A percentile compares a stretch with the other conserved stretches of the same genome.
Conservation (phyloP, 2,113 vertebrate genomes). For the Thryonomys swinderianus region DNA sequence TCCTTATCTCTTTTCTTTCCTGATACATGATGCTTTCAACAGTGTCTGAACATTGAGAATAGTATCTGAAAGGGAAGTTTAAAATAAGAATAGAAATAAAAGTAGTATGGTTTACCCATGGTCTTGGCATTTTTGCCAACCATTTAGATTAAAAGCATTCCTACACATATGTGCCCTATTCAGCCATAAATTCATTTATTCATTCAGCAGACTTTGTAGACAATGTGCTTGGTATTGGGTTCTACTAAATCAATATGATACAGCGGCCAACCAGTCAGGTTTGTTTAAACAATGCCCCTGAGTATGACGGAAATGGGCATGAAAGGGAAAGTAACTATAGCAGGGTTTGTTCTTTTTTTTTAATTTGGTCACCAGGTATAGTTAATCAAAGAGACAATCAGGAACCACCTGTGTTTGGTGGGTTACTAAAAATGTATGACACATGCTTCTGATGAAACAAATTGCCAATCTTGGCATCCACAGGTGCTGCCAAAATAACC, state of each 20-base stretch:
- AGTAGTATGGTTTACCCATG: not conserved
- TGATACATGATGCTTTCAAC: conserved; percentile 50
- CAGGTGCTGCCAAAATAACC: conserved; percentile 7
- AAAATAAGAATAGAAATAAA: conserved; percentile 55
- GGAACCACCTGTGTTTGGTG: not conserved
- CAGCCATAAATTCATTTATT: not conserved
- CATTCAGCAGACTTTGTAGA: not conserved
- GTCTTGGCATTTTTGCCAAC: not conserved
- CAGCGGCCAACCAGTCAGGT: not conserved
- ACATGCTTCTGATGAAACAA: conserved; percentile 44
- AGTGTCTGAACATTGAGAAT: conserved; percentile 54
- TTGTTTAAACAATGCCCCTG: not conserved
- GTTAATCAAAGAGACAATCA: not conserved
- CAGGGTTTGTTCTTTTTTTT: not conserved
- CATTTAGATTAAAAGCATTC: not conserved
- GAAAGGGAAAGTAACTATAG: not conserved
- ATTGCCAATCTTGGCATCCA: not conserved
- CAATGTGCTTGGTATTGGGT: not conserved
- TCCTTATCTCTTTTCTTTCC: conserved; percentile 64
- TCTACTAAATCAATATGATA: not conserved
- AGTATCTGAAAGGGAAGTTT: not conserved
- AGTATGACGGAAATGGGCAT: not conserved
- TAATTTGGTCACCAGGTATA: conserved; percentile 11
- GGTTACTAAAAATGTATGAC: conserved; percentile 20
- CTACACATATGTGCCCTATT: not conserved